Percentiles rank a stretch among this genome's conserved stretches.
phyloP scores from a whole-genome alignment of 1,140 invertebrate genomes.

The Drosophila lowei region DNA sequence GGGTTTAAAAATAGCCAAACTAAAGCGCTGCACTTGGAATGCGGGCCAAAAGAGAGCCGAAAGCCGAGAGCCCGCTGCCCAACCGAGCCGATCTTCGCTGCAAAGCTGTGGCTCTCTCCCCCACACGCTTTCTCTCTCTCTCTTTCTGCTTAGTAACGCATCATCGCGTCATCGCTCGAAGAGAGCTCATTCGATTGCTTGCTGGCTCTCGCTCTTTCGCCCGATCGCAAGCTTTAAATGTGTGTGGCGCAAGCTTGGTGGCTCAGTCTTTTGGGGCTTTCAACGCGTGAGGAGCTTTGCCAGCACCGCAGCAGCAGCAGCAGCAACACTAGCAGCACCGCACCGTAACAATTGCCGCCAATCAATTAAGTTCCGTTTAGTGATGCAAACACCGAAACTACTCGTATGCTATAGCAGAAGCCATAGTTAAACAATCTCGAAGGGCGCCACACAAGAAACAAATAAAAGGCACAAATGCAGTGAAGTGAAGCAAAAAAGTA shows the following conservation, averaged over 20 bases:
- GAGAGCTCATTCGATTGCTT: not conserved
- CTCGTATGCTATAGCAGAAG: constrained; percentile 14
- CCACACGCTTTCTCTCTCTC: too few species aligned
- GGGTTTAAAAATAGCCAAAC: constrained; percentile 3
- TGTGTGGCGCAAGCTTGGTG: constrained; percentile 54
- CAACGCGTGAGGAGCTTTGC: constrained; percentile 52
- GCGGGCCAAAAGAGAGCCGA: constrained; percentile 38
- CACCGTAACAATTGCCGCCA: constrained; percentile 7
- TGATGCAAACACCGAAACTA: constrained; percentile 26
- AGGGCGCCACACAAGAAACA: not conserved
- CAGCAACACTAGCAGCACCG: constrained; percentile 23
- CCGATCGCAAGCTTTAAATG: constrained; percentile 54
- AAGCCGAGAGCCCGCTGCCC: not conserved
- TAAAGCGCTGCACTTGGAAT: constrained; percentile 41
- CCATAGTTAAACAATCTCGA: constrained; percentile 10
- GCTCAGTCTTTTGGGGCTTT: constrained; percentile 49
- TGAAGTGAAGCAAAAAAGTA: constrained; percentile 15
- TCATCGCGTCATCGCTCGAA: constrained; percentile 15
- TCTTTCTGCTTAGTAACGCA: not conserved
- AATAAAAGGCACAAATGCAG: constrained; percentile 10
- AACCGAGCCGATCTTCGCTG: constrained; percentile 5
- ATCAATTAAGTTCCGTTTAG: constrained; percentile 34
- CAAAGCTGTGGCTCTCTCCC: not conserved
- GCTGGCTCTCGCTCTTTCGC: not conserved
- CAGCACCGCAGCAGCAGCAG: constrained; percentile 20